A percentile compares a stretch with the other conserved stretches of the same genome.
Evolutionary conservation across 2,888 invertebrate genomes (phyloP).

Genomic region (Pasiphila rectangulata): DNA sequence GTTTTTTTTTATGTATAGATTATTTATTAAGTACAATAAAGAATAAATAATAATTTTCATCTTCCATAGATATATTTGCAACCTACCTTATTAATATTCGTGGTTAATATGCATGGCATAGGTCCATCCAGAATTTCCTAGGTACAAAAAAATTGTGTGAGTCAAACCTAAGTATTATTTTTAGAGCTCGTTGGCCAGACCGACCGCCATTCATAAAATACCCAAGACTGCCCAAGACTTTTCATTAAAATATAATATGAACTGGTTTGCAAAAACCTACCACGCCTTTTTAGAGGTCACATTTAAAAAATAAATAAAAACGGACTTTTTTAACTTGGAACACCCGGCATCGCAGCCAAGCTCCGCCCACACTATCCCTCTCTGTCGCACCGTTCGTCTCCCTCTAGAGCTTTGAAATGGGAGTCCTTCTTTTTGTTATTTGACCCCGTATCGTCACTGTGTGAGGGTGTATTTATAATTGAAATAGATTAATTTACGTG

Average conservation of each 20-base stretch:
- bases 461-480: slow-evolving; percentile 57
- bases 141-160: too few species aligned
- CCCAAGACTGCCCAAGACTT: slow-evolving; percentile 3
- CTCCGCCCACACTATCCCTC: slow-evolving; percentile 51
- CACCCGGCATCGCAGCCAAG: slow-evolving; percentile 41
- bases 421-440: slow-evolving; percentile 65
- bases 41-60: too few species aligned
- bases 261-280: slow-evolving; percentile 29
- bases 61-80: too few species aligned
- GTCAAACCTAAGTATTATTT: too few species aligned
- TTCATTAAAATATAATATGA: slow-evolving; percentile 22
- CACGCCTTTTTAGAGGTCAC: slow-evolving; percentile 48
- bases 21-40: too few species aligned
- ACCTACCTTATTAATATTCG: too few species aligned
- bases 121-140: too few species aligned
- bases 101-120: too few species aligned
- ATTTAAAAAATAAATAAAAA: slow-evolving; percentile 41
- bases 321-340: slow-evolving; percentile 35
- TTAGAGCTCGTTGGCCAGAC: neutral
- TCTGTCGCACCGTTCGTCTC: slow-evolving; percentile 45
- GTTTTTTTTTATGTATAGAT: too few species aligned
- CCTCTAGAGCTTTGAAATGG: slow-evolving; percentile 58
- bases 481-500: slow-evolving; percentile 23
- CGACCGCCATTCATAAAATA: slow-evolving; percentile 7
- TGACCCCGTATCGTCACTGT: slow-evolving; percentile 55